phyloP scores from a whole-genome alignment of 2,113 vertebrate genomes.

The Rattus norvegicus region DNA sequence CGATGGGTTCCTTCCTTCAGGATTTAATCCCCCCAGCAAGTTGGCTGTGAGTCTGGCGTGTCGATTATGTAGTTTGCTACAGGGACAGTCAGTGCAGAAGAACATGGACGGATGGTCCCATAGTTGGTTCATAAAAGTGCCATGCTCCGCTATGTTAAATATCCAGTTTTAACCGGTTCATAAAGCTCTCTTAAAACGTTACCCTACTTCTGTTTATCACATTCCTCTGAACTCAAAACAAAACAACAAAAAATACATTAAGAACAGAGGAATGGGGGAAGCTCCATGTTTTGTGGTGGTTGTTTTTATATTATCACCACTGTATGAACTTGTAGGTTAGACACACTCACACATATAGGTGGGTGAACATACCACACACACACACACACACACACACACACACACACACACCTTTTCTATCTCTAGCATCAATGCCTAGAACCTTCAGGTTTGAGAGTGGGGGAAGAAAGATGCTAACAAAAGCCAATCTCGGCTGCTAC shows the following conservation, averaged over 20 bases:
- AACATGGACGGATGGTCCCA: constrained; percentile 81
- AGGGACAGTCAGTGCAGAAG: constrained; percentile 81
- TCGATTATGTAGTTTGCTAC: constrained; percentile 86
- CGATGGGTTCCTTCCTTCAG: constrained; percentile 85
- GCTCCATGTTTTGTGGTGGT: constrained; percentile 22
- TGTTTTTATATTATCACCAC: constrained; percentile 64
- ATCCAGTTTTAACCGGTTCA: constrained; percentile 69
- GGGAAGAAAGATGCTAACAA: constrained; percentile 83
- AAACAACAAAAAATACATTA: not conserved
- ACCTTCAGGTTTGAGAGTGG: constrained; percentile 76
- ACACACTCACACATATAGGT: constrained; percentile 3
- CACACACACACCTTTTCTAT: constrained; percentile 66
- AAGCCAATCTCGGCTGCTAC: constrained; percentile 82
- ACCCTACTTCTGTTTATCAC: constrained; percentile 30
- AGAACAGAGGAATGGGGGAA: constrained; percentile 9
- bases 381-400: constrained; percentile 36
- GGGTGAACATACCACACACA: not conserved
- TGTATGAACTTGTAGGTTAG: constrained; percentile 54
- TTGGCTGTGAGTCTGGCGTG: constrained; percentile 81
- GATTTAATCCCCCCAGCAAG: constrained; percentile 87
- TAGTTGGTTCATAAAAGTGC: constrained; percentile 83
- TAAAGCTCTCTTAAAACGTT: constrained; percentile 73
- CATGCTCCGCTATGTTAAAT: constrained; percentile 68
- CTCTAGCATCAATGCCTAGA: constrained; percentile 73
- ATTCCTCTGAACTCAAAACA: constrained; percentile 43